Percentiles rank a stretch among this genome's conserved stretches.
Conservation (phyloP, 2,113 vertebrate species). For the Calonectris borealis region DNA sequence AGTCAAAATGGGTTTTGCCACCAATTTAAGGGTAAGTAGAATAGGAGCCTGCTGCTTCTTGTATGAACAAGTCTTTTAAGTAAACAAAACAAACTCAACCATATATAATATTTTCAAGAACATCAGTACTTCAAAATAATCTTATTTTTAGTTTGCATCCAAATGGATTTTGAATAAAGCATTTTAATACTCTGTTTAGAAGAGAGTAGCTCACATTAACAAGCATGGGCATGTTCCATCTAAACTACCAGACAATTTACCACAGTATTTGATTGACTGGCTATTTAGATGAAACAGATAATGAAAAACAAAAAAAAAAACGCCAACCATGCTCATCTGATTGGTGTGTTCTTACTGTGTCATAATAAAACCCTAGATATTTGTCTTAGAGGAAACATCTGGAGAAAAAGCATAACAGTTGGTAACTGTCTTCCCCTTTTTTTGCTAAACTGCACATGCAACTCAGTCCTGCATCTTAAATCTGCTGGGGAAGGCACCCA, state of each 20-base stretch:
- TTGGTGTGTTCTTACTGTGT: background rate
- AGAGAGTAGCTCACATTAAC: background rate
- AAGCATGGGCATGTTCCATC: background rate
- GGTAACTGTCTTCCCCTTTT: slow-evolving; percentile 54
- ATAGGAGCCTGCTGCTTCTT: background rate
- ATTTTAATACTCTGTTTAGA: background rate
- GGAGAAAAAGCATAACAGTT: slow-evolving; percentile 23
- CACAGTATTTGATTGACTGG: background rate
- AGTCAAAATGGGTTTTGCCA: background rate
- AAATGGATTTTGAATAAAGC: background rate
- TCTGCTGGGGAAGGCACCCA: background rate
- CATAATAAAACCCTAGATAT: slow-evolving; percentile 52
- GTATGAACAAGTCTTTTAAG: background rate
- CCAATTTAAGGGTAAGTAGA: background rate
- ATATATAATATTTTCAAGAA: background rate
- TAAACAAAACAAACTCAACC: background rate
- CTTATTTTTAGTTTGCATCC: background rate
- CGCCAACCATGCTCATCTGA: background rate
- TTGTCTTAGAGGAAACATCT: slow-evolving; percentile 69
- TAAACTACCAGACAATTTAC: background rate
- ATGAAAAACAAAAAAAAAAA: background rate
- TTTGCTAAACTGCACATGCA: slow-evolving; percentile 9
- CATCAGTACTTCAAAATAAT: background rate
- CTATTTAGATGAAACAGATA: background rate
- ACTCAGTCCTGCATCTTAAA: background rate